phyloP scores from a whole-genome alignment of 2,888 invertebrate genomes.

The Deilephila elpenor region DNA sequence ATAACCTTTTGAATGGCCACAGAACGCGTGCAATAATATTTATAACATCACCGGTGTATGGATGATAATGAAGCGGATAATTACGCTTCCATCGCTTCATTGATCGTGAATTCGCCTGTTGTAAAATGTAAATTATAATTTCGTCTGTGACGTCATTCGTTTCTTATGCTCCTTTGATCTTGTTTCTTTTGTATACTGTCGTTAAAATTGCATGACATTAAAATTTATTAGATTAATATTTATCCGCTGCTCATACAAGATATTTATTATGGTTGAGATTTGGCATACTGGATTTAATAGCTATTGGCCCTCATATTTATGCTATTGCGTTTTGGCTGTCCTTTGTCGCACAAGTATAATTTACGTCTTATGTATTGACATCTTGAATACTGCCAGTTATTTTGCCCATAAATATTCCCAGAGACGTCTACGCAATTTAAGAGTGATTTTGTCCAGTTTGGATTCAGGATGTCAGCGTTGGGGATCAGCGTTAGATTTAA shows the following conservation, averaged over 20 bases:
- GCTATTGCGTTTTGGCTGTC: no score
- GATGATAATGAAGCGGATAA: conserved; percentile 37
- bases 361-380: no score
- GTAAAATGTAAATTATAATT: conserved; percentile 20
- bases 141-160: not conserved
- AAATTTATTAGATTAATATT: no score
- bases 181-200: no score
- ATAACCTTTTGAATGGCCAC: conserved; percentile 36
- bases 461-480: not conserved
- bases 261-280: no score
- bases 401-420: not conserved
- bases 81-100: conserved; percentile 33
- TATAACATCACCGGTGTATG: conserved; percentile 34
- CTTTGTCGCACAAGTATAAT: no score
- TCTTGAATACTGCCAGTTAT: not conserved
- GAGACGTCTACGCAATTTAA: not conserved
- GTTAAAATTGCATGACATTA: not conserved
- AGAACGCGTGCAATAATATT: conserved; percentile 30
- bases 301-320: no score
- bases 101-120: conserved; percentile 29
- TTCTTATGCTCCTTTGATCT: not conserved
- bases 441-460: not conserved
- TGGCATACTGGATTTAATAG: no score
- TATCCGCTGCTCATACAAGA: no score
- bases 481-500: not conserved